Conservation (phyloP, 2,113 vertebrate genomes). For the Chascanopsetta lugubris region DNA sequence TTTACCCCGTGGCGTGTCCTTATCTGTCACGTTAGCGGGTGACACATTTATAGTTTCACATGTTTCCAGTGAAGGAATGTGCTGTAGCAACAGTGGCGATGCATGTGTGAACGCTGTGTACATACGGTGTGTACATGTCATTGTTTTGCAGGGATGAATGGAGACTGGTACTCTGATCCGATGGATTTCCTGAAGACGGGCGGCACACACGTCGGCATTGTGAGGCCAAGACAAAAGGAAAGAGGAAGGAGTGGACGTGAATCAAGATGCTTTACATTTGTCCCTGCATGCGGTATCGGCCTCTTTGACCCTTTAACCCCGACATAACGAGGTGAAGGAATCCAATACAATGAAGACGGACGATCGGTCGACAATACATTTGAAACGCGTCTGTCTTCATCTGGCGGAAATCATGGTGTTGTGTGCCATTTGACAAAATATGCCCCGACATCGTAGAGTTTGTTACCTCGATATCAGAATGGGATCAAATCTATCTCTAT, state of each 20-base stretch:
- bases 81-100: not conserved
- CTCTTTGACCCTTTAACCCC: not conserved
- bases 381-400: too few species aligned
- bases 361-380: not conserved
- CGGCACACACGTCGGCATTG: constrained; percentile 38
- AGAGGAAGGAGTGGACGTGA: constrained; percentile 7
- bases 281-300: too few species aligned
- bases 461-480: too few species aligned
- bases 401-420: too few species aligned
- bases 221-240: constrained; percentile 19
- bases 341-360: too few species aligned
- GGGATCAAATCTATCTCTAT: too few species aligned
- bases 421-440: too few species aligned
- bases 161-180: constrained; percentile 53
- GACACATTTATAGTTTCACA: not conserved
- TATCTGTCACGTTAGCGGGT: not conserved
- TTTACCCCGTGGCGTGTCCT: not conserved
- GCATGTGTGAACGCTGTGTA: not conserved
- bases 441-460: too few species aligned
- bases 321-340: not conserved
- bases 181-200: constrained; percentile 26
- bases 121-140: not conserved
- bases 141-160: constrained; percentile 43
- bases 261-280: not conserved
- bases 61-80: not conserved